A percentile compares a stretch with the other conserved stretches of the same genome.
Evolutionary conservation across 2,888 invertebrate species (phyloP).

Genomic region (Byasa hedistus): DNA sequence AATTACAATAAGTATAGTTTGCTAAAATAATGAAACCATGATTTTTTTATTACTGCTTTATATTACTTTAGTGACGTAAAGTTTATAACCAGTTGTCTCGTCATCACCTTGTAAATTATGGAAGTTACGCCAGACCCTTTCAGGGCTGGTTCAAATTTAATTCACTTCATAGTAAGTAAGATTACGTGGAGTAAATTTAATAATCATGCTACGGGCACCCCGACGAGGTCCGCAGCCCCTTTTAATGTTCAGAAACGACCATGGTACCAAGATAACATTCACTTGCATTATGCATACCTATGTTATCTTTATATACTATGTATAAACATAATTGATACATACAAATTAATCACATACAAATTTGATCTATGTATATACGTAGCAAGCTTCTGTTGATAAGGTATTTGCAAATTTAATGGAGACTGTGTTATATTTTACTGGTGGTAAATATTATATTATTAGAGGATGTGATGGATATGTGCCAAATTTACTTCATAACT

Average conservation of each 20-base stretch:
- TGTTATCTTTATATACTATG: no score
- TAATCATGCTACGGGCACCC: background rate
- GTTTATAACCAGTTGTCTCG: background rate
- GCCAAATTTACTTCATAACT: no score
- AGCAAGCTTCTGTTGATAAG: no score
- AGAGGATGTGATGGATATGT: no score
- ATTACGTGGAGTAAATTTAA: conserved; percentile 3
- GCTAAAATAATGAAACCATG: background rate
- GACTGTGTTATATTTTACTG: no score
- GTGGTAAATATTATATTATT: no score
- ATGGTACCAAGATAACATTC: background rate
- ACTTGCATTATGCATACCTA: background rate
- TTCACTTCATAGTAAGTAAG: background rate
- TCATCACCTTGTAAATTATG: background rate
- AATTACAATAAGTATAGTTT: background rate
- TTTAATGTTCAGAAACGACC: background rate
- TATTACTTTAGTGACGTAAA: background rate
- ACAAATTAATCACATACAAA: background rate
- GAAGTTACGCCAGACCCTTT: background rate
- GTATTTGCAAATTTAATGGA: no score
- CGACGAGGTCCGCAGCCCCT: background rate
- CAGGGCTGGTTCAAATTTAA: conserved; percentile 7
- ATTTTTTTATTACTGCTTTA: background rate
- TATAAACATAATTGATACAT: background rate
- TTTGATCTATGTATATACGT: no score